Conservation (phyloP, 2,888 invertebrate species). For the Drepanosiphum platanoidis region DNA sequence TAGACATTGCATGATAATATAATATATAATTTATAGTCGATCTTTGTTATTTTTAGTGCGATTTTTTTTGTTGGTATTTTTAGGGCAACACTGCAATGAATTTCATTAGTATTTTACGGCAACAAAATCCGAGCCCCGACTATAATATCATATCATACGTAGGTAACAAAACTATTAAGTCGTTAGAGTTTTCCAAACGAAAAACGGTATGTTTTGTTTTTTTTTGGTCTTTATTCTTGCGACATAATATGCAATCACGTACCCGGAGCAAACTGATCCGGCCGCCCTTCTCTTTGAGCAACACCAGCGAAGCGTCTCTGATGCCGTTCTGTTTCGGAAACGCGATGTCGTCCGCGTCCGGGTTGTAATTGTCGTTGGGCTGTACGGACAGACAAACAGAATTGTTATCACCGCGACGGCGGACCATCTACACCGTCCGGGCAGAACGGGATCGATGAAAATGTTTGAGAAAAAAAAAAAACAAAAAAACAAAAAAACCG, state of each 20-base stretch:
- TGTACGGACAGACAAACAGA: slow-evolving; percentile 66
- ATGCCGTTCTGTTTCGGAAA: slow-evolving; percentile 77
- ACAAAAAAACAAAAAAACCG: neutral
- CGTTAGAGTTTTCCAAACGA: neutral
- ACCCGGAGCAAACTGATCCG: slow-evolving; percentile 83
- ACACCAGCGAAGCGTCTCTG: slow-evolving; percentile 85
- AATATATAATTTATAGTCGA: too few relatives aligned
- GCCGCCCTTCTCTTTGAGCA: slow-evolving; percentile 90
- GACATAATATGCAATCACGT: too few relatives aligned
- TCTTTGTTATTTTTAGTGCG: too few relatives aligned
- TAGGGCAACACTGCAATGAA: too few relatives aligned
- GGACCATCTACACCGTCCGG: too few relatives aligned
- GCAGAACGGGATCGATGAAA: neutral
- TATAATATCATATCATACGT: too few relatives aligned
- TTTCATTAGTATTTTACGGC: too few relatives aligned
- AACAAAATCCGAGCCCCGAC: too few relatives aligned
- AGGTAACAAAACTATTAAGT: too few relatives aligned
- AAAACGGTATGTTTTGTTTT: neutral
- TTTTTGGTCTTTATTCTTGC: neutral
- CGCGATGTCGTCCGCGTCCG: slow-evolving; percentile 73
- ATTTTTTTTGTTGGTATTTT: too few relatives aligned
- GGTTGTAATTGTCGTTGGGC: slow-evolving; percentile 78
- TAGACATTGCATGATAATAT: too few relatives aligned
- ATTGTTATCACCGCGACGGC: neutral
- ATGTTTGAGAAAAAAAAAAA: neutral